Percentiles rank a stretch among this genome's conserved stretches.
These are phyloP conservation scores for Ellobium chinense DNA, from an alignment of 2,888 invertebrate genomes.

Conservation along the genomic window DNA sequence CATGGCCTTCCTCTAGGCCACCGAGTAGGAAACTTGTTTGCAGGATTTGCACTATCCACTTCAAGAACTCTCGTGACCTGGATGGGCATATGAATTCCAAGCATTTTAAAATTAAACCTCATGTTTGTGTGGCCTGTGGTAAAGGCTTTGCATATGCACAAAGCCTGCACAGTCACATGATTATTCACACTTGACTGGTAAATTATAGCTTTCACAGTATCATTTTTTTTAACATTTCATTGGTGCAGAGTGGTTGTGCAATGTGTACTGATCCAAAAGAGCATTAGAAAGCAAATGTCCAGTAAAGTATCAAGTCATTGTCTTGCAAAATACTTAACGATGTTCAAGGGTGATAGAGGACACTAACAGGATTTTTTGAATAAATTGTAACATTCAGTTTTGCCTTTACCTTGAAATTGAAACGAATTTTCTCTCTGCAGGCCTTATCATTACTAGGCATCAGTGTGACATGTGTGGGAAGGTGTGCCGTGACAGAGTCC, in stretches of 20 bases:
- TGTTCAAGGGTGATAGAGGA: no score
- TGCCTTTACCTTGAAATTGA: no score
- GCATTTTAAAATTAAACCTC: constrained; percentile 39
- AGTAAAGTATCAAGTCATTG: no score
- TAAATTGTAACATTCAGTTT: no score
- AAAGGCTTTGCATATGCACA: constrained; percentile 43
- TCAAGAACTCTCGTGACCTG: constrained; percentile 40
- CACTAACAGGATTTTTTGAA: no score
- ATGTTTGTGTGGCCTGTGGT: constrained; percentile 31
- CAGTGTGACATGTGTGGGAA: constrained; percentile 42
- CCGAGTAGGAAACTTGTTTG: constrained; percentile 24
- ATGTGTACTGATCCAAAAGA: no score
- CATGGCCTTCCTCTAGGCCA: constrained; percentile 5
- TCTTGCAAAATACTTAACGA: no score
- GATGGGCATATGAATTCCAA: constrained; percentile 41
- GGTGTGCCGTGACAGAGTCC: constrained; percentile 37
- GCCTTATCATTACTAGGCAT: constrained; percentile 13
- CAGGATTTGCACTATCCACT: constrained; percentile 31
- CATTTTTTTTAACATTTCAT: no score
- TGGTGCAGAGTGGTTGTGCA: no score
- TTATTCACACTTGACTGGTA: not conserved
- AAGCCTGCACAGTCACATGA: constrained; percentile 38
- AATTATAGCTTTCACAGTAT: no score
- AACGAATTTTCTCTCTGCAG: constrained; percentile 28
- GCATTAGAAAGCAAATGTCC: no score